These are phyloP conservation scores for Agrochola circellaris DNA, from an alignment of 2,888 invertebrate species.

Conservation along the genomic window DNA sequence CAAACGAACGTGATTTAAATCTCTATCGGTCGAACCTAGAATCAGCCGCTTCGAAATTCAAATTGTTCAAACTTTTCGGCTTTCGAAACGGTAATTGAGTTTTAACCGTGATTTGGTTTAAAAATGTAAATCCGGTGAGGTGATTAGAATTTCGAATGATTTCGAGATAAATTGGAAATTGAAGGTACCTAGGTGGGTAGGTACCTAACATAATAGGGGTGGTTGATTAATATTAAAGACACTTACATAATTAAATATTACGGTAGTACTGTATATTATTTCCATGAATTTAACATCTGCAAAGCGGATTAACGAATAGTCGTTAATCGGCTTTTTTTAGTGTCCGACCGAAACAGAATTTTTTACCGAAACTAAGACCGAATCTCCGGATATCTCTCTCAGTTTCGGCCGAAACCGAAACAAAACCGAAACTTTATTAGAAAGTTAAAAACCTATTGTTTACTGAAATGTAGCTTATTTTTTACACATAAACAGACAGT, in stretches of 20 bases:
- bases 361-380: too few species aligned
- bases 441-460: too few species aligned
- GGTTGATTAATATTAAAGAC: background rate
- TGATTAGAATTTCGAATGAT: constrained; percentile 45
- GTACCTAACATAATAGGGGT: background rate
- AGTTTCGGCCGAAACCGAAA: too few species aligned
- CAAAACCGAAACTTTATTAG: too few species aligned
- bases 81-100: constrained; percentile 65
- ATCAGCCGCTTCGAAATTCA: constrained; percentile 58
- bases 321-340: too few species aligned
- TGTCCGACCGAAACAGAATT: too few species aligned
- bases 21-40: constrained; percentile 32
- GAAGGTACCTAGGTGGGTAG: background rate
- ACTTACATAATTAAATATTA: too few species aligned
- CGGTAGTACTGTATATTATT: background rate
- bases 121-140: constrained; percentile 48
- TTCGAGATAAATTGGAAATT: constrained; percentile 3
- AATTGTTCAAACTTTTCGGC: constrained; percentile 64
- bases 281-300: background rate
- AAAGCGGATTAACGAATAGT: background rate
- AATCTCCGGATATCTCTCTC: too few species aligned
- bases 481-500: too few species aligned
- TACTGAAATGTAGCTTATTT: too few species aligned
- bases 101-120: constrained; percentile 64
- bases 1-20: constrained; percentile 63